phyloP scores from a whole-genome alignment of 2,797 vertebrate genomes.

The Artibeus jamaicensis region DNA sequence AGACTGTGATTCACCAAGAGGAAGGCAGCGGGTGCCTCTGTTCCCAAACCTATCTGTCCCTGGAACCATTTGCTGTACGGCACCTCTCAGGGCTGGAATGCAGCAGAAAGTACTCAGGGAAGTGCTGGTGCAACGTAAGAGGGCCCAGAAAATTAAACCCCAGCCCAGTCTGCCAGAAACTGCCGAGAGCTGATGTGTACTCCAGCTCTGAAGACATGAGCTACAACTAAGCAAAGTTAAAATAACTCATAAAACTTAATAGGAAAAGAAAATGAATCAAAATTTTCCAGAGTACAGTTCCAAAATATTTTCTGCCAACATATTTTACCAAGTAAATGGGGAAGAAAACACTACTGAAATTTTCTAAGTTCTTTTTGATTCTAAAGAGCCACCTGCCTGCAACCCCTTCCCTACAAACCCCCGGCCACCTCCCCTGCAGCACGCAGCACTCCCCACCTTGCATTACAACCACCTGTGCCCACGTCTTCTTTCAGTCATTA shows the following conservation, averaged over 20 bases:
- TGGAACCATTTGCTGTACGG: not conserved
- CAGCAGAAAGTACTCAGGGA: not conserved
- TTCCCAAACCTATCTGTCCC: not conserved
- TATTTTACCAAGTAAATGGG: not conserved
- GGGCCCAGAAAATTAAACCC: not conserved
- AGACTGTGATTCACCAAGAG: not conserved
- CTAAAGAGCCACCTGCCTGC: not conserved
- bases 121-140: not conserved
- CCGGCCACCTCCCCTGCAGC: not conserved
- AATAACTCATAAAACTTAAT: constrained; percentile 2
- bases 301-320: not conserved
- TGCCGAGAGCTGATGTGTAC: not conserved
- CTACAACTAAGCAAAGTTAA: not conserved
- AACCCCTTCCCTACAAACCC: not conserved
- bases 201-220: not conserved
- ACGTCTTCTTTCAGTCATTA: not conserved
- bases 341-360: not conserved
- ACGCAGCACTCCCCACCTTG: not conserved
- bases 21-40: not conserved
- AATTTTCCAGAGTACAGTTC: not conserved
- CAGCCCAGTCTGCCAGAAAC: not conserved
- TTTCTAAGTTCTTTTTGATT: not conserved
- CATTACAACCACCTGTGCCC: not conserved
- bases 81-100: not conserved
- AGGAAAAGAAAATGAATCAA: not conserved